Evolutionary conservation across 2,113 vertebrate genomes (phyloP).

Genomic region (Pardalotus punctatus): DNA sequence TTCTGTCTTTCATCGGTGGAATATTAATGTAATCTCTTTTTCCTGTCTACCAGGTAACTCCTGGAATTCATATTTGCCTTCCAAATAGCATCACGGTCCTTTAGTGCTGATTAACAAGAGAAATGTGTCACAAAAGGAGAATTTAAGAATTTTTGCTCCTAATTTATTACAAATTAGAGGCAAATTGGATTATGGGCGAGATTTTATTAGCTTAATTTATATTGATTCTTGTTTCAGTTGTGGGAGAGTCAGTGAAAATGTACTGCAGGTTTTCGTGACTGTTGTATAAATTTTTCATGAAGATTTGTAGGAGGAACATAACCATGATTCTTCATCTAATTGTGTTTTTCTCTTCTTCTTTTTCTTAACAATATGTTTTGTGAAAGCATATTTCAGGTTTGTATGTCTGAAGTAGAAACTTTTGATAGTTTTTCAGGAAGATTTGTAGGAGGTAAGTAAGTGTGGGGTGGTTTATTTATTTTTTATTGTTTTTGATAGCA

Average conservation of each 20-base stretch:
- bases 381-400: background rate
- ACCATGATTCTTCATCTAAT: background rate
- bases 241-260: background rate
- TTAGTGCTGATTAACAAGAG: background rate
- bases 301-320: background rate
- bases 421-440: background rate
- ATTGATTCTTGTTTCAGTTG: background rate
- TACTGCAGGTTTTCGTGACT: background rate
- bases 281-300: background rate
- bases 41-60: background rate
- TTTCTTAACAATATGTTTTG: background rate
- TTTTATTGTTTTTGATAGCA: background rate
- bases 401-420: background rate
- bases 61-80: background rate
- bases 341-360: background rate
- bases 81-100: background rate
- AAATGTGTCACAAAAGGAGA: background rate
- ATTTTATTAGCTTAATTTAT: background rate
- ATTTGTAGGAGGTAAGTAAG: background rate
- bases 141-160: background rate
- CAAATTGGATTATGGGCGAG: background rate
- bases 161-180: background rate
- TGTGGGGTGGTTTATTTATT: background rate
- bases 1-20: fast-evolving
- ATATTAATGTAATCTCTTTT: background rate